A percentile compares a stretch with the other conserved stretches of the same genome.
phyloP scores from a whole-genome alignment of 2,888 invertebrate genomes.

The Brachyptera risi region DNA sequence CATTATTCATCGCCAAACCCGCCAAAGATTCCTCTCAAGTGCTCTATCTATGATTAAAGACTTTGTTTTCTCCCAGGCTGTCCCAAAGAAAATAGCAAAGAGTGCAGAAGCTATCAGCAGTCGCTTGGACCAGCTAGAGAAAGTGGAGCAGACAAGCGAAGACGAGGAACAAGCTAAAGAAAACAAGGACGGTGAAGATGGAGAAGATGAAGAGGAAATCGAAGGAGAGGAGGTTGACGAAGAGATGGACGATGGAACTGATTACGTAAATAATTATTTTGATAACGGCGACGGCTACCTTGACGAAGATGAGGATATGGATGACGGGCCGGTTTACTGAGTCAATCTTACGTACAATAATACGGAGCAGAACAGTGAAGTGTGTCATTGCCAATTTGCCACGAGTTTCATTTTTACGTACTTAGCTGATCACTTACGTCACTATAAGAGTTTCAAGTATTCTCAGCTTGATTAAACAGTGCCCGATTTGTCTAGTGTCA shows the following conservation, averaged over 20 bases:
- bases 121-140: slow-evolving; percentile 62
- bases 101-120: background rate
- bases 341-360: background rate
- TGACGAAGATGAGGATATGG: slow-evolving; percentile 83
- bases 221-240: slow-evolving; percentile 58
- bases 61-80: too few relatives aligned
- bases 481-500: too few relatives aligned
- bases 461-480: too few relatives aligned
- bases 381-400: too few relatives aligned
- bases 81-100: background rate
- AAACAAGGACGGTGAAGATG: slow-evolving; percentile 53
- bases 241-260: slow-evolving; percentile 85
- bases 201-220: slow-evolving; percentile 55
- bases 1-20: background rate
- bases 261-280: slow-evolving; percentile 82
- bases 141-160: slow-evolving; percentile 49
- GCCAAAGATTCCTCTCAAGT: background rate
- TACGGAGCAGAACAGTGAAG: too few relatives aligned
- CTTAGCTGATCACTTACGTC: too few relatives aligned
- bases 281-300: slow-evolving; percentile 78
- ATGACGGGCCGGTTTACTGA: slow-evolving; percentile 76
- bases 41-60: background rate
- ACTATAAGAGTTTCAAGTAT: too few relatives aligned
- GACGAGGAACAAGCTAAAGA: slow-evolving; percentile 50
- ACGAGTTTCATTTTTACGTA: too few relatives aligned